phyloP scores from a whole-genome alignment of 2,113 vertebrate species.

The Dipodomys spectabilis region DNA sequence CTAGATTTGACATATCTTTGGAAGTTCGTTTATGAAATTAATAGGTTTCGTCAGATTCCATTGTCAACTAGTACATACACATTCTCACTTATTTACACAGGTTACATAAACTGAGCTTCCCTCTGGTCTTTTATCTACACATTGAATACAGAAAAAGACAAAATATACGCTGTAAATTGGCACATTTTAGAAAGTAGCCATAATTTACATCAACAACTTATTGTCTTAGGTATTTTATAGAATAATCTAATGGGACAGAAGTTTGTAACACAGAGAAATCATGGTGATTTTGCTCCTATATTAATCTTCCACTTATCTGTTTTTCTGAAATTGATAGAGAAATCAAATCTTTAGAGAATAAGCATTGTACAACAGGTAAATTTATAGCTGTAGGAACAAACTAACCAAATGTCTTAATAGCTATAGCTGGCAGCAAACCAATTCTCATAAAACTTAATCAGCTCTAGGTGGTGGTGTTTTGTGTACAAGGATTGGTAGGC shows the following conservation, averaged over 20 bases:
- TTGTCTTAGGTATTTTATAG: background rate
- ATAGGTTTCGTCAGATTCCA: conserved; percentile 1
- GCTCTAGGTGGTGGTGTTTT: background rate
- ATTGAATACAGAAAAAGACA: conserved; percentile 47
- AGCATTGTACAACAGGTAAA: background rate
- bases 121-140: background rate
- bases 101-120: conserved; percentile 20
- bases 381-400: background rate
- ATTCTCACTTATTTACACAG: too few relatives aligned
- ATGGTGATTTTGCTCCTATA: background rate
- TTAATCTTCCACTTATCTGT: conserved; percentile 42
- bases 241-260: too few relatives aligned
- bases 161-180: conserved; percentile 40
- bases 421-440: background rate
- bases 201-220: conserved; percentile 40
- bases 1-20: conserved; percentile 50
- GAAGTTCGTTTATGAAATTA: conserved; percentile 59
- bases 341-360: conserved; percentile 10
- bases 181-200: conserved; percentile 3
- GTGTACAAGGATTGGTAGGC: background rate
- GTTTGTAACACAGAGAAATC: too few relatives aligned
- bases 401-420: conserved; percentile 1
- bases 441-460: background rate
- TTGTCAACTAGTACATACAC: background rate
- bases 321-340: conserved; percentile 1